Percentiles rank a stretch among this genome's conserved stretches.
Evolutionary conservation across 1,140 invertebrate genomes (phyloP).

Genomic region (Chironomus tepperi): DNA sequence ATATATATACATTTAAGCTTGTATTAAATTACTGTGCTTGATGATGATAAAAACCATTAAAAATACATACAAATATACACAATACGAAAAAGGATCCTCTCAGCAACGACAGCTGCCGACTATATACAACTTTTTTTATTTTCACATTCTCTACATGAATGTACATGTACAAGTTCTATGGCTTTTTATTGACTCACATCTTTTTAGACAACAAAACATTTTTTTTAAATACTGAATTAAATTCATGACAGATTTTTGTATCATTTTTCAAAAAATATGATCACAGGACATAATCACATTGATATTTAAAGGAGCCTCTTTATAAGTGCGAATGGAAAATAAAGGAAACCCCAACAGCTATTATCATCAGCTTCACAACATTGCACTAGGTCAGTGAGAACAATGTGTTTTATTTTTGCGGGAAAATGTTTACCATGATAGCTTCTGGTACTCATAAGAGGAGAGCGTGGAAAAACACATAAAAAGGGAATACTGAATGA

Average conservation of each 20-base stretch:
- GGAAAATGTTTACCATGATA: too few relatives aligned
- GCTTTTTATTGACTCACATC: too few relatives aligned
- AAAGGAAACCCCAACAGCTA: neutral
- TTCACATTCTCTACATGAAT: too few relatives aligned
- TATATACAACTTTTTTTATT: neutral
- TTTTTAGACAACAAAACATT: too few relatives aligned
- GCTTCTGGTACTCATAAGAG: too few relatives aligned
- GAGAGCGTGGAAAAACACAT: too few relatives aligned
- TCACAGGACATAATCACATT: neutral
- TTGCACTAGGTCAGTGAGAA: neutral
- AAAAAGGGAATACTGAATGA: too few relatives aligned
- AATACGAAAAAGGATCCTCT: conserved; percentile 7
- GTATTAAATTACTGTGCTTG: neutral
- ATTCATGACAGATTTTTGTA: conserved; percentile 8
- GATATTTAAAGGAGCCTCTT: neutral
- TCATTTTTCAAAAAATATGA: neutral
- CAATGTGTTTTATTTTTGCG: neutral
- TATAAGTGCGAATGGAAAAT: neutral
- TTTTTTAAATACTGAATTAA: neutral
- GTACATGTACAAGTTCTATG: too few relatives aligned
- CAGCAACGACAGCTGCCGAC: neutral
- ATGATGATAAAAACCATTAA: conserved; percentile 3
- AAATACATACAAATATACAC: neutral
- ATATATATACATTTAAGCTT: neutral
- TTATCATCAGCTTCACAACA: neutral